These are phyloP conservation scores for Anas georgica DNA, from an alignment of 2,797 vertebrate species.

Conservation along the genomic window DNA sequence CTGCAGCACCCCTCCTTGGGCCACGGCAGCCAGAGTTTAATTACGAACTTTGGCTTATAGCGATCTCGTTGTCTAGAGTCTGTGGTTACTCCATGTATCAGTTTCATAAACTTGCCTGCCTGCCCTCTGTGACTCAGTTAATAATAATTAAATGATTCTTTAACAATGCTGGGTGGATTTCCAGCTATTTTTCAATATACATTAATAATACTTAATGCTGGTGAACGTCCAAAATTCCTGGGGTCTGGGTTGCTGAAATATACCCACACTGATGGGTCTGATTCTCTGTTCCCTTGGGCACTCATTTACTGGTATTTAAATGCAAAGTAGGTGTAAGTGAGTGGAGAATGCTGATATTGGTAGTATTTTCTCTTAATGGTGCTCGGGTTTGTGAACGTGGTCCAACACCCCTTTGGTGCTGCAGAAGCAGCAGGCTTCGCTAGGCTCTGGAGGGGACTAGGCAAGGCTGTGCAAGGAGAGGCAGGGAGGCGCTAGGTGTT, in stretches of 20 bases:
- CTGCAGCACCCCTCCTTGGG: not conserved
- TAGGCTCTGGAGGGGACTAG: slow-evolving; percentile 4
- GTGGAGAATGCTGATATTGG: slow-evolving; percentile 56
- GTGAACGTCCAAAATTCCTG: slow-evolving; percentile 60
- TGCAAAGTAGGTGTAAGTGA: slow-evolving; percentile 35
- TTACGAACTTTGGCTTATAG: not conserved
- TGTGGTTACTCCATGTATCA: slow-evolving; percentile 1
- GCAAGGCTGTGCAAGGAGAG: slow-evolving; percentile 19
- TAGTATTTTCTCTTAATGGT: slow-evolving; percentile 37
- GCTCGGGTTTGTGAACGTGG: slow-evolving; percentile 45
- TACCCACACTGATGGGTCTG: slow-evolving; percentile 37
- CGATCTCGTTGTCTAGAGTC: not conserved
- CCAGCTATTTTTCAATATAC: slow-evolving; percentile 61
- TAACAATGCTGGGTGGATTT: slow-evolving; percentile 52
- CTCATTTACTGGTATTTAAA: slow-evolving; percentile 54
- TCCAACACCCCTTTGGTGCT: slow-evolving; percentile 61
- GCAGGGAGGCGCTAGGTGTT: not conserved
- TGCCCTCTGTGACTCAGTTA: slow-evolving; percentile 60
- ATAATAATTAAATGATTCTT: slow-evolving; percentile 67
- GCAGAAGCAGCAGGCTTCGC: not conserved
- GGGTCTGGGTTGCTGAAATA: slow-evolving; percentile 47
- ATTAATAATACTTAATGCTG: slow-evolving; percentile 49
- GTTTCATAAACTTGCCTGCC: slow-evolving; percentile 43
- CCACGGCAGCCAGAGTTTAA: not conserved
- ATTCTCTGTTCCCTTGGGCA: slow-evolving; percentile 51